A percentile compares a stretch with the other conserved stretches of the same genome.
Conservation (phyloP, 2,888 invertebrate species). For the Pheosia tremula region DNA sequence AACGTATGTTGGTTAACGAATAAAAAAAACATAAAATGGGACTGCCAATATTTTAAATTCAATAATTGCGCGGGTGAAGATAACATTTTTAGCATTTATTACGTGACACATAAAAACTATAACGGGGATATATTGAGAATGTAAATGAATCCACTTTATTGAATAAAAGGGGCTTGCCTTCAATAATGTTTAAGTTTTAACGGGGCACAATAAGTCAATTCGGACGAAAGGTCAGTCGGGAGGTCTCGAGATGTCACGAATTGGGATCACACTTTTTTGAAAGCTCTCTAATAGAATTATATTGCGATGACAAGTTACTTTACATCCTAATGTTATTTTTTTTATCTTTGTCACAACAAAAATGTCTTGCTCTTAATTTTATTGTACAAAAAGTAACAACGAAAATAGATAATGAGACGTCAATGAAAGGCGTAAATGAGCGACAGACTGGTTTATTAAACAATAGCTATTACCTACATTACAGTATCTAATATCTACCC, state of each 20-base stretch:
- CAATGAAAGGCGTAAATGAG: no score
- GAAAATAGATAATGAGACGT: no score
- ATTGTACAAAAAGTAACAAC: no score
- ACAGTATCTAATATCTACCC: no score
- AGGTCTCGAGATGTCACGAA: slow-evolving; percentile 1
- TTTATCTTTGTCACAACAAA: no score
- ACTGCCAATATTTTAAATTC: slow-evolving; percentile 4
- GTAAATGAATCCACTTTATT: slow-evolving; percentile 7
- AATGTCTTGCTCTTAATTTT: no score
- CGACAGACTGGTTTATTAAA: no score
- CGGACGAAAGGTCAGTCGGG: background rate
- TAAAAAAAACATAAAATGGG: background rate
- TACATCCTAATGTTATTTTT: no score
- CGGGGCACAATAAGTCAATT: slow-evolving; percentile 2
- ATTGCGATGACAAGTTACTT: no score
- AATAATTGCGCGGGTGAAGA: slow-evolving; percentile 4
- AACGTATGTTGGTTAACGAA: no score
- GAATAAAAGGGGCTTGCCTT: background rate
- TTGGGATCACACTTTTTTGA: background rate
- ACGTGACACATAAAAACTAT: background rate
- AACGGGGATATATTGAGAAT: slow-evolving; percentile 10
- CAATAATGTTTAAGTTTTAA: slow-evolving; percentile 1
- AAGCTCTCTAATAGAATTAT: no score
- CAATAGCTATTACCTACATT: no score
- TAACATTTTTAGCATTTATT: slow-evolving; percentile 6